Evolutionary conservation across 2,113 vertebrate genomes (phyloP).

Genomic region (Strix uralensis): DNA sequence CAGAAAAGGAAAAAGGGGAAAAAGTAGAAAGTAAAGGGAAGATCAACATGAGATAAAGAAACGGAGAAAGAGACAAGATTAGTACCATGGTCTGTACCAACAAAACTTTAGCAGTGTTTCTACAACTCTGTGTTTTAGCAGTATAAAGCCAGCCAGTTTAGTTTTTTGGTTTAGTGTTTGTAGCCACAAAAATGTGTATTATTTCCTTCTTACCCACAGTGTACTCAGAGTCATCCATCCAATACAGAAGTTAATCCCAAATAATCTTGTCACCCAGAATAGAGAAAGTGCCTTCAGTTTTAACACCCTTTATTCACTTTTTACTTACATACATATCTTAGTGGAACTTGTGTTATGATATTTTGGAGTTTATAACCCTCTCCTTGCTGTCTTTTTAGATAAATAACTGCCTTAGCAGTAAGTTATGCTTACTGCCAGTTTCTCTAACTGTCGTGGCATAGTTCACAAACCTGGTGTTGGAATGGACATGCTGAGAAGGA

Average conservation of each 20-base stretch:
- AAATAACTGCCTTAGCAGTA: neutral
- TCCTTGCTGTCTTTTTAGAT: neutral
- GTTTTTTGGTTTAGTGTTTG: conserved; percentile 68
- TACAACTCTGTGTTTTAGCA: conserved; percentile 49
- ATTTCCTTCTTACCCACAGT: conserved; percentile 77
- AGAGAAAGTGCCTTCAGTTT: conserved; percentile 48
- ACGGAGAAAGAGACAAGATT: conserved; percentile 19
- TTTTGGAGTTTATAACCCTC: neutral
- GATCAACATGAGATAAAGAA: neutral
- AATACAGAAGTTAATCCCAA: conserved; percentile 72
- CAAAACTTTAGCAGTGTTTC: conserved; percentile 41
- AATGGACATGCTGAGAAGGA: neutral
- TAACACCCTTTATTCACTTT: conserved; percentile 22
- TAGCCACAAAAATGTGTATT: conserved; percentile 79
- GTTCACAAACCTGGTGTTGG: neutral
- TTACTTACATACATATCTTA: neutral
- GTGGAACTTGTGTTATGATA: neutral
- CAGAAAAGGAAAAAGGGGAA: neutral
- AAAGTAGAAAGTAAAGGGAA: conserved; percentile 35
- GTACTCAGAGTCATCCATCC: conserved; percentile 72
- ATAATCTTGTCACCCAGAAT: conserved; percentile 65
- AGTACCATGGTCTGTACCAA: neutral
- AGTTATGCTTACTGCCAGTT: neutral
- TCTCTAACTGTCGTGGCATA: neutral
- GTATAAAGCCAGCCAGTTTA: conserved; percentile 60